Evolutionary conservation across 2,113 vertebrate species (phyloP).

Genomic region (Potamarius usumacintae): DNA sequence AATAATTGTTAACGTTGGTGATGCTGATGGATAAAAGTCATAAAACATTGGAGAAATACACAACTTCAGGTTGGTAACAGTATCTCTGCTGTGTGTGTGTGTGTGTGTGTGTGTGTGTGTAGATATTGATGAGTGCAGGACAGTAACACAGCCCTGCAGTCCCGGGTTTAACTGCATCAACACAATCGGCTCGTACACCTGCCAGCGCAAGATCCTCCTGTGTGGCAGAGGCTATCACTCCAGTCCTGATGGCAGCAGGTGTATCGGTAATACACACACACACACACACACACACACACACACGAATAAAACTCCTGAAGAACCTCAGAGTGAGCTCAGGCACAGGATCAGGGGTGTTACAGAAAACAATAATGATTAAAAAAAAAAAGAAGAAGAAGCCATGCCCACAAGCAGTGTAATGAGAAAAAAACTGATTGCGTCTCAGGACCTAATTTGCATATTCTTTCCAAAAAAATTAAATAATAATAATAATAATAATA

Average conservation of each 20-base stretch:
- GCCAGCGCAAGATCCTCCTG: conserved; percentile 79
- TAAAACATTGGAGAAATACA: not conserved
- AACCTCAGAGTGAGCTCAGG: not conserved
- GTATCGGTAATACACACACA: conserved; percentile 78
- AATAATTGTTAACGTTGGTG: too few relatives aligned
- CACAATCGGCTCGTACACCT: conserved; percentile 88
- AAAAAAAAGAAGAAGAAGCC: not conserved
- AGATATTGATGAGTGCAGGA: conserved; percentile 73
- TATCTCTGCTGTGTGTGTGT: conserved; percentile 2
- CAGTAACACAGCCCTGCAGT: conserved; percentile 78
- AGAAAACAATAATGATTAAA: not conserved
- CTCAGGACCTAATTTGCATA: not conserved
- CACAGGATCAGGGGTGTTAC: not conserved
- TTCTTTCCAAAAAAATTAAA: not conserved
- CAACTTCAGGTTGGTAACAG: not conserved
- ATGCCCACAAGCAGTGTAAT: not conserved
- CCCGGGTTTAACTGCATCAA: conserved; percentile 88
- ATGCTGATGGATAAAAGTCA: not conserved
- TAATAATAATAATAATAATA: too few relatives aligned
- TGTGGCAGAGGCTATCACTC: conserved; percentile 87
- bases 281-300: not conserved
- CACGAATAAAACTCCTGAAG: not conserved
- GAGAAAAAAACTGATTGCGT: not conserved
- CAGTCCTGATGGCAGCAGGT: conserved; percentile 82
- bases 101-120: conserved; percentile 22